phyloP scores from a whole-genome alignment of 2,797 vertebrate species.

The Propithecus perrieri region DNA sequence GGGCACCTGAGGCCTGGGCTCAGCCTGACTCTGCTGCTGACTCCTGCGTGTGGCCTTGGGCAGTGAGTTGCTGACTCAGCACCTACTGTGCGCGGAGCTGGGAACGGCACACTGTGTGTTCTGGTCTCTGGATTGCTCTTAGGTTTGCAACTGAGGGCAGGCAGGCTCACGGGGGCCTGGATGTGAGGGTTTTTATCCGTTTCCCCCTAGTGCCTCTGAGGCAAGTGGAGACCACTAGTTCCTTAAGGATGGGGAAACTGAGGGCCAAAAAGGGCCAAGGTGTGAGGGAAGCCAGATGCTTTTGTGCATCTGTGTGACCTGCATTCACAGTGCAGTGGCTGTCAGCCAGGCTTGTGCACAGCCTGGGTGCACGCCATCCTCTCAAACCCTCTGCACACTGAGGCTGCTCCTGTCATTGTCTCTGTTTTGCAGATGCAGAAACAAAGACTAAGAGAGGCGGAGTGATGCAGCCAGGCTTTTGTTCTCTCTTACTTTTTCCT shows the following conservation, averaged over 20 bases:
- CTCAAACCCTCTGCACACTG: not conserved
- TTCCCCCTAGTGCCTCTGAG: not conserved
- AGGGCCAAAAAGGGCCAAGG: not conserved
- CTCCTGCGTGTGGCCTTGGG: not conserved
- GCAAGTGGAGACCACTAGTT: not conserved
- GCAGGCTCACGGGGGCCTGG: no score
- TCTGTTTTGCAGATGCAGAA: not conserved
- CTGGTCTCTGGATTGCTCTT: not conserved
- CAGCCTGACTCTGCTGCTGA: not conserved
- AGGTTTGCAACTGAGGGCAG: not conserved
- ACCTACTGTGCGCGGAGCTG: not conserved
- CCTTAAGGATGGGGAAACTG: not conserved
- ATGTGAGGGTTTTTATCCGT: not conserved
- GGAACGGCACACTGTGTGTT: not conserved
- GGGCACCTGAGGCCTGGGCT: not conserved
- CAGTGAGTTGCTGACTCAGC: no score
- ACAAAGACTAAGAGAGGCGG: not conserved
- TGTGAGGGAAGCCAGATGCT: not conserved
- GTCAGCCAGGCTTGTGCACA: fast-evolving
- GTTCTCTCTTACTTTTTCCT: not conserved
- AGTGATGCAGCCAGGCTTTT: not conserved
- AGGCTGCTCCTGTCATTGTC: not conserved
- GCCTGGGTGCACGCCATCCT: fast-evolving
- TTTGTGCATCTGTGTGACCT: not conserved
- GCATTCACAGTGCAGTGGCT: fast-evolving